These are phyloP conservation scores for Micropoecilia bifurca DNA, from an alignment of 2,797 vertebrate species.

Conservation along the genomic window DNA sequence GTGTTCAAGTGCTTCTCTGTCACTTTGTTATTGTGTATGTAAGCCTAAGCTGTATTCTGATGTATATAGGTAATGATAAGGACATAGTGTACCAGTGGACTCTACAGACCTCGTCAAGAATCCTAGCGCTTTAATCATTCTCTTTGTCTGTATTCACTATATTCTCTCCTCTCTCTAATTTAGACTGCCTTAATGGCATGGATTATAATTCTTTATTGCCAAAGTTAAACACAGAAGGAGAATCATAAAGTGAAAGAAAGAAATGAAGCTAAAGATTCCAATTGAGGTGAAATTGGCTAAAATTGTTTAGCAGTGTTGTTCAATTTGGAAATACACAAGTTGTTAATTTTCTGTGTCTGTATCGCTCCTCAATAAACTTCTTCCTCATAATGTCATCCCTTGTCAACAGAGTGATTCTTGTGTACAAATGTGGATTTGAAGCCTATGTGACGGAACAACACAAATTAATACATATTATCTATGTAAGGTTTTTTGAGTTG, in stretches of 20 bases:
- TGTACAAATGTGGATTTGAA: background rate
- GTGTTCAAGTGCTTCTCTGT: constrained; percentile 81
- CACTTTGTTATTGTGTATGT: constrained; percentile 81
- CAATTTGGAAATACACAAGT: constrained; percentile 76
- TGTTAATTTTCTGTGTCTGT: constrained; percentile 82
- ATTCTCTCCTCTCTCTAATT: constrained; percentile 74
- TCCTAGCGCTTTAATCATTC: constrained; percentile 79
- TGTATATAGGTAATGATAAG: constrained; percentile 81
- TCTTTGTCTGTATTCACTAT: constrained; percentile 78
- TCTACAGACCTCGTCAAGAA: constrained; percentile 77
- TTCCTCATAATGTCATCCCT: constrained; percentile 67
- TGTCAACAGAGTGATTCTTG: constrained; percentile 40
- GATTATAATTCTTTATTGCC: constrained; percentile 81
- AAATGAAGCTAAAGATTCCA: constrained; percentile 43
- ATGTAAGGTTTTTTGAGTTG: background rate
- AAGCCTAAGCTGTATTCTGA: constrained; percentile 80
- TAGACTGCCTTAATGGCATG: constrained; percentile 81
- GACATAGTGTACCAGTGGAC: constrained; percentile 76
- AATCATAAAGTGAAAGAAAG: constrained; percentile 42
- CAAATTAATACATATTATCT: background rate
- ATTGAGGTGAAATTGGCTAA: constrained; percentile 49
- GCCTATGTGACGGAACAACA: background rate
- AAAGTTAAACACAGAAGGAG: constrained; percentile 80
- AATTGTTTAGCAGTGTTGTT: constrained; percentile 66
- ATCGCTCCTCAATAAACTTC: constrained; percentile 81